A percentile compares a stretch with the other conserved stretches of the same genome.
These are phyloP conservation scores for Dolichoris vasculosae DNA, from an alignment of 1,140 invertebrate genomes.

Conservation along the genomic window DNA sequence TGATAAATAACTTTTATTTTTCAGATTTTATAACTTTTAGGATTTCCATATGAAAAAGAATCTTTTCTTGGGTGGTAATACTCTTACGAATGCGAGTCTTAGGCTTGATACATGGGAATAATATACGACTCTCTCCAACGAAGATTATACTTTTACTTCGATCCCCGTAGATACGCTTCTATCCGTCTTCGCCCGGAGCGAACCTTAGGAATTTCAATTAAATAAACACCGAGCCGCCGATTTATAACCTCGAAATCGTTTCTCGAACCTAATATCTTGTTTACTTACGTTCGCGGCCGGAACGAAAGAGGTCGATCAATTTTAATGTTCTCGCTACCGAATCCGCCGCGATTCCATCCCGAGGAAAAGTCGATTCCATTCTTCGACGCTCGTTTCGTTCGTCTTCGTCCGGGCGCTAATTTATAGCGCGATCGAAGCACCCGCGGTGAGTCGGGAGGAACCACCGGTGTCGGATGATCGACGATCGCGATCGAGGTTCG, in stretches of 20 bases:
- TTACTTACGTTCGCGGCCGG: too few species aligned
- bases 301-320: too few species aligned
- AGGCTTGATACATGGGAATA: not conserved
- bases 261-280: not conserved
- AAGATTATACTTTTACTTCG: conserved; percentile 17
- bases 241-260: too few species aligned
- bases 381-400: too few species aligned
- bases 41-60: conserved; percentile 4
- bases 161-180: not conserved
- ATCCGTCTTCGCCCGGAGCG: not conserved
- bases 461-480: not conserved
- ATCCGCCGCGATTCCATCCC: too few species aligned
- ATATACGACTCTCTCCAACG: not conserved
- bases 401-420: too few species aligned
- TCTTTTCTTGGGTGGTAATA: not conserved
- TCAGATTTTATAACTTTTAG: not conserved
- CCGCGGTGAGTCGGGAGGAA: not conserved
- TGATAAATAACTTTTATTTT: conserved; percentile 15
- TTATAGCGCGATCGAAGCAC: not conserved
- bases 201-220: not conserved
- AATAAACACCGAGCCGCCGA: too few species aligned
- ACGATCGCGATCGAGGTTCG: too few species aligned
- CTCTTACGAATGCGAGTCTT: not conserved
- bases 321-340: too few species aligned
- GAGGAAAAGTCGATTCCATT: too few species aligned